Evolutionary conservation across 2,113 vertebrate species (phyloP).

Genomic region (Fukomys damarensis): DNA sequence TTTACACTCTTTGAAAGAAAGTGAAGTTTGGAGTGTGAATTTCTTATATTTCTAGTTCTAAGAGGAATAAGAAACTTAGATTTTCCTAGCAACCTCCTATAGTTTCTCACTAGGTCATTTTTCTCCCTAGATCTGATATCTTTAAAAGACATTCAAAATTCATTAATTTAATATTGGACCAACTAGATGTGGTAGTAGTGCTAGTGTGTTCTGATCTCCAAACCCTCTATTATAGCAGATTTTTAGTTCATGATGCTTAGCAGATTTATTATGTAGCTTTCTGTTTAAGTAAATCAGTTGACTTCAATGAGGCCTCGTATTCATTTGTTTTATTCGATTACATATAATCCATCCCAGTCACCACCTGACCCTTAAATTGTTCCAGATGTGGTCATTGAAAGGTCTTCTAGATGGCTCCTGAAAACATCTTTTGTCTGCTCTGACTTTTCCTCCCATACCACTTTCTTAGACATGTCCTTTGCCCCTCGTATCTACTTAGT

Average conservation of each 20-base stretch:
- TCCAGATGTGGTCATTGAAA: neutral
- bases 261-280: neutral
- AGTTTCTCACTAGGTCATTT: neutral
- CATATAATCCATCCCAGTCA: neutral
- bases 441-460: fast-evolving
- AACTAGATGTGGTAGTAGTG: neutral
- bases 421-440: neutral
- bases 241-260: neutral
- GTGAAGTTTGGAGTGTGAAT: neutral
- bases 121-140: neutral
- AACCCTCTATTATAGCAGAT: neutral
- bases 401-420: neutral
- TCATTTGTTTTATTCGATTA: neutral
- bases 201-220: neutral
- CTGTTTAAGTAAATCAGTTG: neutral
- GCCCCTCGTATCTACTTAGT: neutral
- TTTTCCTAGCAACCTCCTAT: neutral
- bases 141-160: neutral
- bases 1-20: neutral
- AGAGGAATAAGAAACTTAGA: neutral
- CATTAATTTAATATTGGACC: neutral
- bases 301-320: neutral
- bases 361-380: neutral
- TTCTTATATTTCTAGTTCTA: neutral
- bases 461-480: neutral